Evolutionary conservation across 2,888 invertebrate genomes (phyloP).

Genomic region (Pasiphila rectangulata): DNA sequence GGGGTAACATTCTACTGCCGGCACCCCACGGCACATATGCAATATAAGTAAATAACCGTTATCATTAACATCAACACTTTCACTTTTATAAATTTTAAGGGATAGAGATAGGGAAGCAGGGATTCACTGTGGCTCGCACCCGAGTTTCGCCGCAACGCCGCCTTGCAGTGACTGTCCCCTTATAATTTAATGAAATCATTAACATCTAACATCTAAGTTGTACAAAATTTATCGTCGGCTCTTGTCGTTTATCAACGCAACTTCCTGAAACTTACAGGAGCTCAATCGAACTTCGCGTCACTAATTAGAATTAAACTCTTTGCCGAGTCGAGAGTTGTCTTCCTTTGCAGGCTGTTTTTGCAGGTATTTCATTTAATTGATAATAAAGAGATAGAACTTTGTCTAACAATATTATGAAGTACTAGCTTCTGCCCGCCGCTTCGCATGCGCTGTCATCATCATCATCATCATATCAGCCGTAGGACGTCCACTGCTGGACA

Average conservation of each 20-base stretch:
- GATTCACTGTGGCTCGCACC: too few relatives aligned
- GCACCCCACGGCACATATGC: too few relatives aligned
- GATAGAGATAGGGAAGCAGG: too few relatives aligned
- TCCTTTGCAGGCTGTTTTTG: constrained; percentile 5
- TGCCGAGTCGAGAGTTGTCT: constrained; percentile 27
- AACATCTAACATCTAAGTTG: constrained; percentile 35
- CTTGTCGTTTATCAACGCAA: constrained; percentile 33
- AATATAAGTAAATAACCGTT: too few relatives aligned
- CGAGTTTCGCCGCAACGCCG: too few relatives aligned
- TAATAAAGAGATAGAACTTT: neutral
- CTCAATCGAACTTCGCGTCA: constrained; percentile 39
- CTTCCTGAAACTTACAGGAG: constrained; percentile 25
- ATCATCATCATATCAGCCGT: too few relatives aligned
- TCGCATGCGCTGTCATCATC: too few relatives aligned
- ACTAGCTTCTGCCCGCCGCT: too few relatives aligned
- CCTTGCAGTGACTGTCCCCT: constrained; percentile 1
- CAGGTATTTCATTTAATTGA: constrained; percentile 5
- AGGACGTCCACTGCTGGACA: too few relatives aligned
- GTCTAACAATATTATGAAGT: constrained; percentile 1
- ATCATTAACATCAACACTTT: too few relatives aligned
- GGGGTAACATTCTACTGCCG: neutral
- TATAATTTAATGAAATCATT: constrained; percentile 31
- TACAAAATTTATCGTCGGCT: constrained; percentile 37
- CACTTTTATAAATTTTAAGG: too few relatives aligned
- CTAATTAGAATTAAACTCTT: constrained; percentile 45